Base-by-base conservation (phyloP, 2,888 invertebrate genomes). In the Clivina fossor region DNA sequence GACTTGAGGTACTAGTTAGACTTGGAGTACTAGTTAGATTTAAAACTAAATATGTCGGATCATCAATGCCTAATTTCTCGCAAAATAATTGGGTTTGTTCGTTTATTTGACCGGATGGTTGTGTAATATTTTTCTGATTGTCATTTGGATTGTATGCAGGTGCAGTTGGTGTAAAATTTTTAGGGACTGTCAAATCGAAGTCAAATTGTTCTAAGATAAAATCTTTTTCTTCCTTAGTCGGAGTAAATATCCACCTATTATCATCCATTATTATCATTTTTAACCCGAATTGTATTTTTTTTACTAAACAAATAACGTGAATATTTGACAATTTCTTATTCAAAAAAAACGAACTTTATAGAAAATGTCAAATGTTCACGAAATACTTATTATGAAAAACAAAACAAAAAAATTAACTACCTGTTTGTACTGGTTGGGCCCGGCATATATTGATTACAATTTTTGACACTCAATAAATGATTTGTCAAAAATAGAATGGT, bases 401-500 rank as follows among this genome's bases (percentile, higher is more conserved):
- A 20, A 41, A 15, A 16, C 7, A 26, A 19, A n/a, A 43, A 11
- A 24, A 3, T 20, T 11, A n/a, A 15, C 66, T 70, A 86, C 81
- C 88, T 84, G 65, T 85, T 86, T 62, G 76, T 75, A 18, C 81
- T 78, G 28, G 85, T 84, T 28, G 86, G 83, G 5, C 90, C 90
- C 1, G 96, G 96, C 85, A 96, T 84, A 68, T 88, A 93, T 64
- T 83, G 81, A 38, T 78, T 78, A 7, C 78, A 71, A 66, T 77
- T 82, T 67, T 85, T 87, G 0, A 90, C 82, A 67, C 83, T 88
- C 35, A 92, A 73, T 40, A 97, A 79, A 75, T 95, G 90, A 77
- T 98, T 93, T 1, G 98, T 98, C 60, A 82, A 80, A 68, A 83
- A 84, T 38, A 99, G 77, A 67, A 98, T 82, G 7, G 90, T 84